Evolutionary conservation across 2,113 vertebrate species (phyloP).

Genomic region (Spea multiplicata): DNA sequence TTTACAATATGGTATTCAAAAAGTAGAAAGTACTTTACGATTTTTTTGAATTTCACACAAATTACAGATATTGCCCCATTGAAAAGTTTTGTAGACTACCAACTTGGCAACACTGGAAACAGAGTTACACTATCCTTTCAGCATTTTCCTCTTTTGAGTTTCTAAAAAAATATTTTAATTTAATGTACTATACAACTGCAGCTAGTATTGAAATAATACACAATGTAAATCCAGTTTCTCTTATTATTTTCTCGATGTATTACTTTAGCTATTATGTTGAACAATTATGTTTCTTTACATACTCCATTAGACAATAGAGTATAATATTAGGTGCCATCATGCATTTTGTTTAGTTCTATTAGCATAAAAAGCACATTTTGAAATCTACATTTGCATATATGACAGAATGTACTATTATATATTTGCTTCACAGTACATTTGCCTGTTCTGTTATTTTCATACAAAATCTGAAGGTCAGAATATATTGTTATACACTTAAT

Average conservation of each 20-base stretch:
- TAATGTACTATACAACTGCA: not conserved
- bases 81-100: too few species aligned
- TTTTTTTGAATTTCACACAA: too few species aligned
- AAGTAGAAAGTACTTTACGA: too few species aligned
- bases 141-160: too few species aligned
- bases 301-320: slow-evolving; percentile 23
- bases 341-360: slow-evolving; percentile 20
- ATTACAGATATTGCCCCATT: too few species aligned
- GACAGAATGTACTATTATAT: slow-evolving; percentile 17
- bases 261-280: slow-evolving; percentile 11
- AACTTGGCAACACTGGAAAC: too few species aligned
- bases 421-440: slow-evolving; percentile 25
- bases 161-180: too few species aligned
- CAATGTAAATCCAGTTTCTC: not conserved
- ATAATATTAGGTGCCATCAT: not conserved
- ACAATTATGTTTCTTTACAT: slow-evolving; percentile 26
- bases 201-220: too few species aligned
- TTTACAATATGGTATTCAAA: too few species aligned
- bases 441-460: slow-evolving; percentile 2
- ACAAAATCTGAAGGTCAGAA: not conserved
- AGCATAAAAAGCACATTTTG: slow-evolving; percentile 18
- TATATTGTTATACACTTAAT: not conserved
- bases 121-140: too few species aligned
- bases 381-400: slow-evolving; percentile 14
- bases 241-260: slow-evolving; percentile 6